phyloP scores from a whole-genome alignment of 2,113 vertebrate species.

The Platycercus adscitus region DNA sequence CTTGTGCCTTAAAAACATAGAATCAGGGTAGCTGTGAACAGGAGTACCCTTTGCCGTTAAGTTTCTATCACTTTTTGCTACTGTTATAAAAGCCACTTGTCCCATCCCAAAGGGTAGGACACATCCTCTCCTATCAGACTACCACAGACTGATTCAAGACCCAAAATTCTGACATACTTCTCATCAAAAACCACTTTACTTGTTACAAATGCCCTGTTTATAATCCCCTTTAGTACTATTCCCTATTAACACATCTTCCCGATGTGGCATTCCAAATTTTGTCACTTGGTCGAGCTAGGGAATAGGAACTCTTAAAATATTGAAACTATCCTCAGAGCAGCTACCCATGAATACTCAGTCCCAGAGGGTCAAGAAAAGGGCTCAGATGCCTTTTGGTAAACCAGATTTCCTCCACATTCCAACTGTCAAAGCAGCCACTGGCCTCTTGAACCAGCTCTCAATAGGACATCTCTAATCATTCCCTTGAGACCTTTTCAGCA shows the following conservation, averaged over 20 bases:
- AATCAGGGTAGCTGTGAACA: not conserved
- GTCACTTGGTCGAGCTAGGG: not conserved
- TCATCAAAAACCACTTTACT: not conserved
- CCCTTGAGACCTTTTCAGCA: not conserved
- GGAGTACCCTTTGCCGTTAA: not conserved
- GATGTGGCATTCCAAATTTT: not conserved
- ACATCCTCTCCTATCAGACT: not conserved
- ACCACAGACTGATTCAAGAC: not conserved
- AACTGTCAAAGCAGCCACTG: constrained; percentile 9
- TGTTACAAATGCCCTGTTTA: not conserved
- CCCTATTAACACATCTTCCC: not conserved
- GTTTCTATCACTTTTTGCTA: not conserved
- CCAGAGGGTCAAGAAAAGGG: not conserved
- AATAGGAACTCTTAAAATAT: not conserved
- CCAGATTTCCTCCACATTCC: constrained; percentile 31
- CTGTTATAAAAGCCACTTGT: not conserved
- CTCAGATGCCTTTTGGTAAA: not conserved
- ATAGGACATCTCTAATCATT: constrained; percentile 6
- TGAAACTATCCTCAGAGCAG: not conserved
- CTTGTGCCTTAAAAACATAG: not conserved
- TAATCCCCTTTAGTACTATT: not conserved
- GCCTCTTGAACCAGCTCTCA: not conserved
- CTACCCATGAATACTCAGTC: not conserved
- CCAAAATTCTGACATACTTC: not conserved
- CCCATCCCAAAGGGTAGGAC: not conserved